phyloP scores from a whole-genome alignment of 1,140 invertebrate species.

The Atopsyche davidsoni region DNA sequence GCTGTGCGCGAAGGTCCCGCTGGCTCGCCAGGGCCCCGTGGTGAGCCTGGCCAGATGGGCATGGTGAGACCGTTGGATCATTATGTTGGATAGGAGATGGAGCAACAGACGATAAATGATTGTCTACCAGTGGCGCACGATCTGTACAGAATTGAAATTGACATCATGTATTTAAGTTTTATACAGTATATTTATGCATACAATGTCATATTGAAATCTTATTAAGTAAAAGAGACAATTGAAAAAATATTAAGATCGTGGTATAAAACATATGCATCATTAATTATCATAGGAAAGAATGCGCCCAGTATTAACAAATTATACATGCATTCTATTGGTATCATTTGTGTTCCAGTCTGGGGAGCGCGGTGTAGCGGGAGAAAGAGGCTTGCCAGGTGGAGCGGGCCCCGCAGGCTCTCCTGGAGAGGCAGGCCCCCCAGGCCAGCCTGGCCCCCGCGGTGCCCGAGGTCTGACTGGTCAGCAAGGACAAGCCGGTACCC shows the following conservation, averaged over 20 bases:
- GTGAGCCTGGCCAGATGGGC: slow-evolving; percentile 24
- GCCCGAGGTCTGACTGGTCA: slow-evolving; percentile 19
- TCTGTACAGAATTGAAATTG: too few species aligned
- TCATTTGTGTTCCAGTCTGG: slow-evolving; percentile 19
- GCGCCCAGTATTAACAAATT: too few species aligned
- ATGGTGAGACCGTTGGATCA: too few species aligned
- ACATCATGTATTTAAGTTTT: too few species aligned
- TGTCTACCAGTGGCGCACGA: too few species aligned
- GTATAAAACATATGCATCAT: too few species aligned
- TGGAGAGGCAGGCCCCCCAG: slow-evolving; percentile 24
- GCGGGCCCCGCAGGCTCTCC: slow-evolving; percentile 15
- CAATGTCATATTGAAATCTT: too few species aligned
- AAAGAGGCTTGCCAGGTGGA: slow-evolving; percentile 22
- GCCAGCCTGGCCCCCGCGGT: slow-evolving; percentile 25
- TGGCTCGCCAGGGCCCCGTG: slow-evolving; percentile 26
- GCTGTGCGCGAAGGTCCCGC: slow-evolving; percentile 22
- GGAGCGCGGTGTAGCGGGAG: slow-evolving; percentile 23
- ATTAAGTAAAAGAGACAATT: too few species aligned
- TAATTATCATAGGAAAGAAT: too few species aligned
- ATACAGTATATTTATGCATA: too few species aligned
- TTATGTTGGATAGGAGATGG: not conserved
- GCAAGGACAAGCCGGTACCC: slow-evolving; percentile 26
- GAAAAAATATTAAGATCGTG: too few species aligned
- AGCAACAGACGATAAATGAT: too few species aligned
- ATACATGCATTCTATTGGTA: not conserved